Conservation (phyloP, 2,113 vertebrate genomes). For the Tragelaphus imberbis region DNA sequence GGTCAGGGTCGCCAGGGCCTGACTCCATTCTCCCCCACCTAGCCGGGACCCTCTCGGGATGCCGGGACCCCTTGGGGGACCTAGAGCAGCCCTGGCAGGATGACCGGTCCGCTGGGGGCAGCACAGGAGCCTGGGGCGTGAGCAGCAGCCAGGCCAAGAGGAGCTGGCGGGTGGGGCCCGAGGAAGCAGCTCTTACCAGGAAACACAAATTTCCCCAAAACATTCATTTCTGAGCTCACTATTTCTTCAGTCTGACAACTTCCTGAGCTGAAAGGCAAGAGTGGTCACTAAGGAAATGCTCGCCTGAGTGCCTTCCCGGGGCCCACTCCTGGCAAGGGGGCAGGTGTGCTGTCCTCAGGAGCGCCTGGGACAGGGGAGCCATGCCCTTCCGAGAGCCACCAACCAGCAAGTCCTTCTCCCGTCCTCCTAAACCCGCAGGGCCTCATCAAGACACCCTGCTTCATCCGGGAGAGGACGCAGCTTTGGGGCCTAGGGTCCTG, state of each 20-base stretch:
- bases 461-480: no score
- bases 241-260: neutral
- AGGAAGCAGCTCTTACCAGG: constrained; percentile 11
- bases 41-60: neutral
- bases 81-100: neutral
- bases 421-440: fast-evolving
- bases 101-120: fast-evolving
- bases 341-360: fast-evolving
- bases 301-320: fast-evolving
- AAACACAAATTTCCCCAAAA: neutral
- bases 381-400: fast-evolving
- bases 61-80: neutral
- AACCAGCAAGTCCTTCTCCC: fast-evolving
- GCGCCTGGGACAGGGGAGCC: no score
- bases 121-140: fast-evolving
- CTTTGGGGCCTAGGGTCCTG: no score
- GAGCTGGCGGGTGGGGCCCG: fast-evolving
- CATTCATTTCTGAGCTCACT: neutral
- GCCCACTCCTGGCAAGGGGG: neutral
- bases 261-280: constrained; percentile 32
- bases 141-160: neutral
- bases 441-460: neutral
- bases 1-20: neutral
- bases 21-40: neutral
- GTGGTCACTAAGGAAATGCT: fast-evolving